Evolutionary conservation across 2,797 vertebrate genomes (phyloP).

Genomic region (Propithecus deckenii): DNA sequence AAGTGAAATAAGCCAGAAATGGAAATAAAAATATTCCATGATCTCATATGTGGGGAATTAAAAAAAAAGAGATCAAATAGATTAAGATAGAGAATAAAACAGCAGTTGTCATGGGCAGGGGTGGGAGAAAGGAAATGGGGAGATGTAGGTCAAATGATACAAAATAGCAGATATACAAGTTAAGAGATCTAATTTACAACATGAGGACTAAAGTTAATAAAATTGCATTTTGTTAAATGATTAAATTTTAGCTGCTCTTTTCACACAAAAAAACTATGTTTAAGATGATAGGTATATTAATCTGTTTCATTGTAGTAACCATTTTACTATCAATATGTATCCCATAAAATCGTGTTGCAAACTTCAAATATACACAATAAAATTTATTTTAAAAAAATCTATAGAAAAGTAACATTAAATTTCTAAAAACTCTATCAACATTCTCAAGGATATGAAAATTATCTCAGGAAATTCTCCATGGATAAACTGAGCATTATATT

Average conservation of each 20-base stretch:
- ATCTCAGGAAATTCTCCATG: constrained; percentile 29
- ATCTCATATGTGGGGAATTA: not conserved
- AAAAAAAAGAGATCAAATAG: not conserved
- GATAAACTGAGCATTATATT: constrained; percentile 49
- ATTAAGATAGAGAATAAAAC: not conserved
- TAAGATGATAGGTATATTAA: not conserved
- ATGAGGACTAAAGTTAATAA: not conserved
- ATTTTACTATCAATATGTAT: not conserved
- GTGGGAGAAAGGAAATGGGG: not conserved
- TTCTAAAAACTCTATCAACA: constrained; percentile 64
- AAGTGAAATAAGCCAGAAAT: not conserved
- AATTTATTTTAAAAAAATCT: not conserved
- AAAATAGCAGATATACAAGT: not conserved
- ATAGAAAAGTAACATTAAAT: constrained; percentile 41
- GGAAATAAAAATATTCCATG: not conserved
- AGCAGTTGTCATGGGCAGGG: not conserved
- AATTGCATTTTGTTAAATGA: too few species aligned
- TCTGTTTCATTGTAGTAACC: not conserved
- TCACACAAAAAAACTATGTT: not conserved
- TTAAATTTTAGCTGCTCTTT: not conserved
- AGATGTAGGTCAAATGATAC: not conserved
- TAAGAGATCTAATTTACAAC: not conserved
- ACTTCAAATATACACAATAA: not conserved
- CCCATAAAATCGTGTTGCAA: not conserved
- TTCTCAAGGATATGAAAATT: constrained; percentile 60